Evolutionary conservation across 1,140 invertebrate genomes (phyloP), one percentile per base, ranked within the genome.

Genomic region (Solenopsis fugax): DNA sequence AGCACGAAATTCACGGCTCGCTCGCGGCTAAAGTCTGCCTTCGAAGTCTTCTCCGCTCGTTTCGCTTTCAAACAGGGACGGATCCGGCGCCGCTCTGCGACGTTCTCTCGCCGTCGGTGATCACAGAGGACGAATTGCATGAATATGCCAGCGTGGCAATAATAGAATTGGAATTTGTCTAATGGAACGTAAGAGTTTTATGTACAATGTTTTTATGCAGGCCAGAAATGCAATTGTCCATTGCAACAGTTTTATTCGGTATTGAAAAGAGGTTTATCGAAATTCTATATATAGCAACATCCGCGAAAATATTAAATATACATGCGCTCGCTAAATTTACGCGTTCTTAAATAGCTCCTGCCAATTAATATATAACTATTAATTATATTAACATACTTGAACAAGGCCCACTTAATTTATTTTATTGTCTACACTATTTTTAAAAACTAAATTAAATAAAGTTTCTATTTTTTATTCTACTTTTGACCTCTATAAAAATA

Each of bases 21-120:
- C 18, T 67, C 62, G 18, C 21, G 24, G 56, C 10, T 34, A 0
- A 24, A 58, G 48, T 48, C 12, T 71, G 37, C 64, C 78, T 24
- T 52, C 48, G 41, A 34, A 34, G 7, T 21, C 45, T 16, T 58
- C 54, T 45, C 34, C 64, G 29, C 34, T 52, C n/a, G 64, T 72
- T 45, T 82, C 24, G 54, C 52, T 82, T 73, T 58, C 13, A 60
- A 82, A 82, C 67, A 58, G 21, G 52, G 16, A 67, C 67, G 41
- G n/a, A 64, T 78, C 2, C 60, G 29, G 71, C 48, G 24, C 24
- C 24, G 41, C 41, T 24, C 37, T 56, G 75, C 21, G 18, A 29
- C 45, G 24, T 34, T 64, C 18, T 50, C 21, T 76, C 21, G 13
- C 18, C 73, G 21, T 13, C n/a, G 37, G 37, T 16, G 12, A 21